Conservation (phyloP, 1,140 invertebrate species). For the Marisa cornuarietis region DNA sequence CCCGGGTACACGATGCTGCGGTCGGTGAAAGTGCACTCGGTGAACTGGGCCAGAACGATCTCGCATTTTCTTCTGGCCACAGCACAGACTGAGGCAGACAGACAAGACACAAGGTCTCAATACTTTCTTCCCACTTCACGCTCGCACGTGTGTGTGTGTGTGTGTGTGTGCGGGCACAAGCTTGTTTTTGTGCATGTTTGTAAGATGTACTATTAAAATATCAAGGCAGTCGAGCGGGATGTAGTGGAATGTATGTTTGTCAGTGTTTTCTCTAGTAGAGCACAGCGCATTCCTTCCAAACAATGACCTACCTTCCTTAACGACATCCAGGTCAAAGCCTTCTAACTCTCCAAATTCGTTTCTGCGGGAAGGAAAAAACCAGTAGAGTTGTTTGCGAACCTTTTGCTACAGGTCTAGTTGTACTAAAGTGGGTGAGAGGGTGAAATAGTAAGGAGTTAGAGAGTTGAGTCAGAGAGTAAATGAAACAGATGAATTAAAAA, state of each 20-base stretch:
- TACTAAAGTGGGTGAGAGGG: no score
- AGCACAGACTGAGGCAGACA: conserved; percentile 30
- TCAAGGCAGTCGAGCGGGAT: not conserved
- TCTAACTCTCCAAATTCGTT: conserved; percentile 26
- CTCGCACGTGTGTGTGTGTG: not conserved
- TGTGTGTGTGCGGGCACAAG: no score
- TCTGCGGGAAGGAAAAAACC: conserved; percentile 14
- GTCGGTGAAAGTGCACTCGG: conserved; percentile 36
- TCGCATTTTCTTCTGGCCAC: conserved; percentile 29
- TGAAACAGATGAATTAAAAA: not conserved
- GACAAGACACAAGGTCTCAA: not conserved
- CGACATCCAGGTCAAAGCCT: conserved; percentile 32
- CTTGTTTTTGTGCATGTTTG: not conserved
- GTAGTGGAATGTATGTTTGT: not conserved
- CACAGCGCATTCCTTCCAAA: not conserved
- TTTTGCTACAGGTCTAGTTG: no score
- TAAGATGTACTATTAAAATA: not conserved
- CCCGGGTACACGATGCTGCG: conserved; percentile 34
- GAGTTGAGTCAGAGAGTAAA: no score
- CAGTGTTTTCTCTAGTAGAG: not conserved
- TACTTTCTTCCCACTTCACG: not conserved
- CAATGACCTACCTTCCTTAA: conserved; percentile 23
- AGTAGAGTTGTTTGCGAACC: not conserved
- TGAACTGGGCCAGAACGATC: conserved; percentile 35
- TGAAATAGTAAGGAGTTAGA: no score